phyloP scores from a whole-genome alignment of 2,888 invertebrate species.

The Muscina levida region DNA sequence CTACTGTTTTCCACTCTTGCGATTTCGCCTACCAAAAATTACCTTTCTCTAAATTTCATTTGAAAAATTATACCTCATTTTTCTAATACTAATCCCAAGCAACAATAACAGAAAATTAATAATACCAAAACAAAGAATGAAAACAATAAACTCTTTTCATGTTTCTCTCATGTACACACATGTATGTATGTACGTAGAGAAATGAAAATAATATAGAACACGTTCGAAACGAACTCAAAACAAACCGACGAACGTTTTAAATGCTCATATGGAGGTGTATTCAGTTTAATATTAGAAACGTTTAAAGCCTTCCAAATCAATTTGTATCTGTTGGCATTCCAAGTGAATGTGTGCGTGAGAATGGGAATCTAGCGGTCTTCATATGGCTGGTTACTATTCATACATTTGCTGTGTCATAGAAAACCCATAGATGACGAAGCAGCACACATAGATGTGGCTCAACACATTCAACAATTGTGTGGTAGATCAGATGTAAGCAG shows the following conservation, averaged over 20 bases:
- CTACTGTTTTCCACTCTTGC: conserved; percentile 45
- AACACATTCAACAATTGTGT: not conserved
- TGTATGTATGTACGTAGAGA: too few relatives aligned
- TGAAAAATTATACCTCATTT: conserved; percentile 61
- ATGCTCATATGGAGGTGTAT: not conserved
- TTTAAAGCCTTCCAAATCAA: conserved; percentile 9
- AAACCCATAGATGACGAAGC: not conserved
- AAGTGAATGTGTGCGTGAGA: not conserved
- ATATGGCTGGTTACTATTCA: not conserved
- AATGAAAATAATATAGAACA: conserved; percentile 45
- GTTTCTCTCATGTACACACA: too few relatives aligned
- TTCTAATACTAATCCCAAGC: conserved; percentile 42
- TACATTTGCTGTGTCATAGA: not conserved
- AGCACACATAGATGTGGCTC: not conserved
- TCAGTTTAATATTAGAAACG: not conserved
- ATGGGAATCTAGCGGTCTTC: too few relatives aligned
- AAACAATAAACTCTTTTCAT: too few relatives aligned
- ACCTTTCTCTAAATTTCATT: not conserved
- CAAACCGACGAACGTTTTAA: not conserved
- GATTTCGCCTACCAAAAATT: not conserved
- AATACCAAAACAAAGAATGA: conserved; percentile 32
- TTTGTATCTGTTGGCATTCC: conserved; percentile 21
- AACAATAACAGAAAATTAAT: conserved; percentile 50
- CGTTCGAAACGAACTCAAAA: conserved; percentile 28
- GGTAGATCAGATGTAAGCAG: too few relatives aligned